phyloP scores from a whole-genome alignment of 1,140 invertebrate genomes.

The Trachymyrmex septentrionalis region DNA sequence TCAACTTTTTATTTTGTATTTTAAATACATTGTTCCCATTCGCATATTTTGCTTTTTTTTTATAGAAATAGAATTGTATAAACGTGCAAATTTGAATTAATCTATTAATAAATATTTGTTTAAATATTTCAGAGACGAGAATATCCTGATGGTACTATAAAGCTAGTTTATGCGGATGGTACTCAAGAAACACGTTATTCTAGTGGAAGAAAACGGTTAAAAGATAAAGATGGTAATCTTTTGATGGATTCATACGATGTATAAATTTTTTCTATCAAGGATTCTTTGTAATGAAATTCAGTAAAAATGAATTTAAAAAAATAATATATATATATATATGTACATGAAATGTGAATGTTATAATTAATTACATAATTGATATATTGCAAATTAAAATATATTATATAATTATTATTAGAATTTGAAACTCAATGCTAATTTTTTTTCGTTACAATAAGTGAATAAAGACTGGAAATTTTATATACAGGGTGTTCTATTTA shows the following conservation, averaged over 20 bases:
- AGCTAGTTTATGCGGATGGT: constrained; percentile 95
- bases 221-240: constrained; percentile 94
- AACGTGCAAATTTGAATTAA: neutral
- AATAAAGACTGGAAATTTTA: constrained; percentile 4
- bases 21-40: neutral
- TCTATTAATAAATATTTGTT: constrained; percentile 63
- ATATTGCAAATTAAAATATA: neutral
- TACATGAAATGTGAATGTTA: neutral
- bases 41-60: neutral
- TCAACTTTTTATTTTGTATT: constrained; percentile 29
- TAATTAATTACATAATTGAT: neutral
- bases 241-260: constrained; percentile 89
- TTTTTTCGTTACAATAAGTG: constrained; percentile 12
- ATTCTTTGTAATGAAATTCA: neutral
- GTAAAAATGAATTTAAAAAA: neutral
- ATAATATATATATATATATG: neutral
- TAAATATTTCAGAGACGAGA: constrained; percentile 90
- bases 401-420: constrained; percentile 10
- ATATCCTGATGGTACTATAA: constrained; percentile 97
- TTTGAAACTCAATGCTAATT: neutral
- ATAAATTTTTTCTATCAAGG: neutral
- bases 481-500: neutral
- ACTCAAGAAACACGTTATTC: constrained; percentile 95
- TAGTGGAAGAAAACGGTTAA: constrained; percentile 94
- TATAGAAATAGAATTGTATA: neutral